A percentile compares a stretch with the other conserved stretches of the same genome.
phyloP scores from a whole-genome alignment of 2,888 invertebrate species.

The Agrotis clavis region DNA sequence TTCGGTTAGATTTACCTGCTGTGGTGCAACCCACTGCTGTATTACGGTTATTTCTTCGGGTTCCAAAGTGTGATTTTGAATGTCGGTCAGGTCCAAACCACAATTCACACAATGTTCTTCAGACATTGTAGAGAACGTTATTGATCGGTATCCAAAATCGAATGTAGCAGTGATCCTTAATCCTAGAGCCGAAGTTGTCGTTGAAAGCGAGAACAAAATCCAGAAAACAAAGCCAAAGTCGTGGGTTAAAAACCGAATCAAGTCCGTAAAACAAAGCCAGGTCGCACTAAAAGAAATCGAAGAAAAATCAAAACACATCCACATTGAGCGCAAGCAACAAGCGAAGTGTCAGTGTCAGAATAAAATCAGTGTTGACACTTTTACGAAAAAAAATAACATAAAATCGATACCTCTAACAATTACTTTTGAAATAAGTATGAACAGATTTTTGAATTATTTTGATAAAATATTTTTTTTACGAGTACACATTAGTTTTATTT shows the following conservation, averaged over 20 bases:
- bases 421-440: background rate
- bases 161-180: background rate
- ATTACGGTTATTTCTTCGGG: slow-evolving; percentile 6
- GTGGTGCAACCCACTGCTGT: slow-evolving; percentile 13
- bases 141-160: background rate
- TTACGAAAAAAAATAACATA: background rate
- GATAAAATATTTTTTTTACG: background rate
- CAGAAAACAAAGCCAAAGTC: slow-evolving; percentile 5
- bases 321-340: background rate
- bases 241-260: background rate
- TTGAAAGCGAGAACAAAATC: slow-evolving; percentile 4
- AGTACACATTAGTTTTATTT: background rate
- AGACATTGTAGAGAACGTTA: background rate
- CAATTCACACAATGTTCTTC: slow-evolving; percentile 14
- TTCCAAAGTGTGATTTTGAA: slow-evolving; percentile 1
- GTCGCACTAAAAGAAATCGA: background rate
- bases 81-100: slow-evolving; percentile 3
- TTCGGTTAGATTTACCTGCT: slow-evolving; percentile 3
- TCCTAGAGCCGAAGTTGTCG: background rate
- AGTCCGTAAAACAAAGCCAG: background rate
- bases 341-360: background rate
- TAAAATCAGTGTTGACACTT: background rate
- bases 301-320: slow-evolving; percentile 4
- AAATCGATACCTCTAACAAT: background rate
- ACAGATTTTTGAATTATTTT: background rate